Evolutionary conservation across 1,140 invertebrate species (phyloP).

Genomic region (Metaphire vulgaris): DNA sequence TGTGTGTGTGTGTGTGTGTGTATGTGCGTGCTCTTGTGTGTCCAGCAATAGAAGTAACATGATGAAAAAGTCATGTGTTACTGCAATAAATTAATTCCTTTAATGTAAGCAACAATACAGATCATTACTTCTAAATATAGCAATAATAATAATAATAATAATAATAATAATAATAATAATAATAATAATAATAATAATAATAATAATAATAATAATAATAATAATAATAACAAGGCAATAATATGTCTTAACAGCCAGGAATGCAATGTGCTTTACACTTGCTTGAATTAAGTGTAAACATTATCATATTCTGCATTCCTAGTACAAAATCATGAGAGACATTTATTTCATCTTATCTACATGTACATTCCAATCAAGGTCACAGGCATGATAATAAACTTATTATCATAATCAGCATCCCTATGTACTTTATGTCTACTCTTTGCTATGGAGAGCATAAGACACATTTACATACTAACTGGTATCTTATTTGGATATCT

Average conservation of each 20-base stretch:
- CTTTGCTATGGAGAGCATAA: too few relatives aligned
- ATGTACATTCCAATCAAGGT: background rate
- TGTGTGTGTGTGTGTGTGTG: too few relatives aligned
- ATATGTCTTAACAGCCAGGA: background rate
- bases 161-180: background rate
- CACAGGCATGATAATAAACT: background rate
- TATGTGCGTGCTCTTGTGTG: too few relatives aligned
- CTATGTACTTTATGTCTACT: background rate
- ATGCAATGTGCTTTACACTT: background rate
- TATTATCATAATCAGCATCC: background rate
- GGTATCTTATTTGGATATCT: slow-evolving; percentile 22
- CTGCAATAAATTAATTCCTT: too few relatives aligned
- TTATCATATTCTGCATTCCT: background rate
- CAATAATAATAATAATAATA: slow-evolving; percentile 4
- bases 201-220: background rate
- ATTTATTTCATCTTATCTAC: background rate
- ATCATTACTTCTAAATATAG: background rate
- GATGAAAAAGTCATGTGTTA: too few relatives aligned
- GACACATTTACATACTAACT: too few relatives aligned
- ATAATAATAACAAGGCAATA: background rate
- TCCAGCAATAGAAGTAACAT: too few relatives aligned
- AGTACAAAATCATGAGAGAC: background rate
- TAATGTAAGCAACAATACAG: background rate
- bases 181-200: background rate
- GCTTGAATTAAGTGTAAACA: background rate